Percentiles rank a stretch among this genome's conserved stretches.
These are phyloP conservation scores for Archips xylosteana DNA, from an alignment of 2,888 invertebrate species.

Conservation along the genomic window DNA sequence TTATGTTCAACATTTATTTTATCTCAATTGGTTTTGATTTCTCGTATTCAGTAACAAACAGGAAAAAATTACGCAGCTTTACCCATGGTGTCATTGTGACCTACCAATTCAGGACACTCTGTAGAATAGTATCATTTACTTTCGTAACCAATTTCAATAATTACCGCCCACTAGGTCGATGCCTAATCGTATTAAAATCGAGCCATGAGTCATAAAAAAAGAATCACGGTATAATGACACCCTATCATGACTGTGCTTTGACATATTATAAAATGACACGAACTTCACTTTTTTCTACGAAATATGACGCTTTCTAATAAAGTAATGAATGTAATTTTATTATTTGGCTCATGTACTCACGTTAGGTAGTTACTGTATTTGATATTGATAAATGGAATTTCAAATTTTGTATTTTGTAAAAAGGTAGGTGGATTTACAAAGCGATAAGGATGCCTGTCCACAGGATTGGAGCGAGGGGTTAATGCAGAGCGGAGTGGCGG, in stretches of 20 bases:
- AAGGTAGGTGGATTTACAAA: too few species aligned
- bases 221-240: constrained; percentile 15
- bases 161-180: constrained; percentile 9
- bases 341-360: neutral
- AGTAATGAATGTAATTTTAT: neutral
- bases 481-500: too few species aligned
- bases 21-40: too few species aligned
- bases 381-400: too few species aligned
- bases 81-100: too few species aligned
- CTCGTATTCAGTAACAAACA: too few species aligned
- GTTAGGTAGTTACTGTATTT: neutral
- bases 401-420: too few species aligned
- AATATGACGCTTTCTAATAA: neutral
- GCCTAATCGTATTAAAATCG: constrained; percentile 18
- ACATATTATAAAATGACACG: constrained; percentile 19
- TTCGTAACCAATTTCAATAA: constrained; percentile 23
- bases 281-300: constrained; percentile 6
- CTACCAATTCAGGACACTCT: too few species aligned
- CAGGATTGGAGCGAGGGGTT: too few species aligned
- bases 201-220: constrained; percentile 10
- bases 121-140: neutral
- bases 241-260: constrained; percentile 10
- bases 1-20: too few species aligned
- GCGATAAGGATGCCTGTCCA: too few species aligned
- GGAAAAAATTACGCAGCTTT: too few species aligned